phyloP scores from a whole-genome alignment of 2,888 invertebrate species.

The Melieria omissa region DNA sequence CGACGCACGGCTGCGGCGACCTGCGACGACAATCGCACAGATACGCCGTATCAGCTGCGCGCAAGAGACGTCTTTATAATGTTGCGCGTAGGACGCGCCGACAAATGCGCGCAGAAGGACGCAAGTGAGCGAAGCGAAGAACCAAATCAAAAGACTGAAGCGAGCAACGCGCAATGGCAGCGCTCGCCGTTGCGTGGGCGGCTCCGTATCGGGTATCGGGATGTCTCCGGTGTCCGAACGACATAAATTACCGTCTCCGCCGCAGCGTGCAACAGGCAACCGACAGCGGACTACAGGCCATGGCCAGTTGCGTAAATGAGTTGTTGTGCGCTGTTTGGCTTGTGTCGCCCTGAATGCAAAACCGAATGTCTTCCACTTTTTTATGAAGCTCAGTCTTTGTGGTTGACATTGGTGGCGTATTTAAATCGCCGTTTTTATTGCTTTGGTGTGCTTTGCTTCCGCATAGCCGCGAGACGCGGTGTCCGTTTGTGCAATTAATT shows the following conservation, averaged over 20 bases:
- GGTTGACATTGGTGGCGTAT: too few relatives aligned
- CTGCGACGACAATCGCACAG: too few relatives aligned
- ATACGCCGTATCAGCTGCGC: background rate
- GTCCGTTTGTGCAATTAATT: conserved; percentile 19
- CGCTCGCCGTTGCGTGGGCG: conserved; percentile 18
- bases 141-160: background rate
- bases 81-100: background rate
- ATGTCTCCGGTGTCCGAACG: conserved; percentile 19
- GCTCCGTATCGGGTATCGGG: background rate
- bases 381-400: too few relatives aligned
- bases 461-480: too few relatives aligned
- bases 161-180: conserved; percentile 13
- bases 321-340: too few relatives aligned
- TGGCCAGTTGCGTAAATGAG: too few relatives aligned
- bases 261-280: background rate
- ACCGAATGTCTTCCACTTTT: too few relatives aligned
- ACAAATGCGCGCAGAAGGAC: background rate
- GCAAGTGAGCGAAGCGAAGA: background rate
- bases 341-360: too few relatives aligned
- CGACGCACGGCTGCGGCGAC: background rate
- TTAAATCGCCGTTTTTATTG: too few relatives aligned
- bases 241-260: conserved; percentile 26
- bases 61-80: conserved; percentile 28
- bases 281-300: too few relatives aligned
- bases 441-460: too few relatives aligned